Conservation (phyloP, 2,797 vertebrate species). For the Rhinophrynus dorsalis region DNA sequence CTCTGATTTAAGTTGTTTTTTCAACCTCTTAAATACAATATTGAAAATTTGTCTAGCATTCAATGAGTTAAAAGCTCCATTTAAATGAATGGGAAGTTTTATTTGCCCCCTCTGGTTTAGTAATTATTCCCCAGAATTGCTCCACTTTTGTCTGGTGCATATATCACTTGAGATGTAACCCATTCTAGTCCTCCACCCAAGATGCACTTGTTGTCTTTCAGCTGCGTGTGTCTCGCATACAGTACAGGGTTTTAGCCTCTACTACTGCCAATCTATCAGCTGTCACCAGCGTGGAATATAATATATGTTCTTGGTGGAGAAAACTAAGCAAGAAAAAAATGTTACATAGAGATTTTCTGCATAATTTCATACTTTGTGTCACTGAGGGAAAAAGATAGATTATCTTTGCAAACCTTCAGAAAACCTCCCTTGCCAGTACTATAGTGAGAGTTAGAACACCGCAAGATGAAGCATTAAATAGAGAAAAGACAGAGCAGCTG, state of each 20-base stretch:
- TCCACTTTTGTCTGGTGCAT: no score
- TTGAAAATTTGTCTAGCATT: no score
- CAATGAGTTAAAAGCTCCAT: no score
- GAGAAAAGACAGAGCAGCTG: neutral
- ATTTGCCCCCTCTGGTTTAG: no score
- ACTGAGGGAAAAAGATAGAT: conserved; percentile 44
- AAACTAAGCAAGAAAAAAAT: conserved; percentile 39
- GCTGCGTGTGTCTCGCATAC: conserved; percentile 12
- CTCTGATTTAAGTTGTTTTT: no score
- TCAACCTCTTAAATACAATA: no score
- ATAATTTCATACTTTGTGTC: conserved; percentile 50
- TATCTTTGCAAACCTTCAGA: conserved; percentile 34
- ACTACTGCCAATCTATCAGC: conserved; percentile 44
- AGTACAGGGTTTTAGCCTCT: conserved; percentile 11
- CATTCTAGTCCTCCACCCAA: no score
- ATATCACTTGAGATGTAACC: no score
- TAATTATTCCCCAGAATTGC: no score
- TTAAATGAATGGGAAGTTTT: no score
- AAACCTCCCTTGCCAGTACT: conserved; percentile 36
- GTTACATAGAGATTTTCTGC: conserved; percentile 42
- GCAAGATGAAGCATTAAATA: neutral
- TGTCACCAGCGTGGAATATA: conserved; percentile 39
- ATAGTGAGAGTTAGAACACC: conserved; percentile 25
- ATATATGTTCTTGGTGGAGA: conserved; percentile 43
- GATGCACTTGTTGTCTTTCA: no score